Percentiles rank a stretch among this genome's conserved stretches.
Conservation (phyloP, 2,113 vertebrate species). For the Labrus mixtus region DNA sequence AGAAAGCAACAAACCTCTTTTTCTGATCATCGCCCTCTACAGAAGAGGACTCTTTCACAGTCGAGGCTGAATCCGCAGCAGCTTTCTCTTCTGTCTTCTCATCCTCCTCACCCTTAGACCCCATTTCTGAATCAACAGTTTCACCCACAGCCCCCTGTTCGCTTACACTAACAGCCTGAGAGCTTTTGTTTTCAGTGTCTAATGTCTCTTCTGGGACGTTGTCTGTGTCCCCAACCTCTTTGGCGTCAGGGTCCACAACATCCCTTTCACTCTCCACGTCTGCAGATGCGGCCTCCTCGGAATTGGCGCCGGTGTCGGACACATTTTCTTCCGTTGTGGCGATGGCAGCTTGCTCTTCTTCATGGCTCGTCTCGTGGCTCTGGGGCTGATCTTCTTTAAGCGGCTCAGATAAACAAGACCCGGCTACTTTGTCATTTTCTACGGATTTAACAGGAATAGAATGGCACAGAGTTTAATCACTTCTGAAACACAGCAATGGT, state of each 20-base stretch:
- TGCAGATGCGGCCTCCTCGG: conserved; percentile 82
- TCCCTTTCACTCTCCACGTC: conserved; percentile 88
- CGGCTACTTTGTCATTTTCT: conserved; percentile 99
- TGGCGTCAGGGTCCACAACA: conserved; percentile 84
- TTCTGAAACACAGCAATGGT: conserved; percentile 99
- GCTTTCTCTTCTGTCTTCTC: conserved; percentile 91
- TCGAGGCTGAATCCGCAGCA: conserved; percentile 86
- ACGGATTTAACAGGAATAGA: conserved; percentile 99
- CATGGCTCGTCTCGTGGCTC: conserved; percentile 86
- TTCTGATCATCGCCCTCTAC: conserved; percentile 99
- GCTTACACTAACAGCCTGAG: conserved; percentile 89
- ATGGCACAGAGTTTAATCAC: conserved; percentile 99
- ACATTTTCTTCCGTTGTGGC: conserved; percentile 90
- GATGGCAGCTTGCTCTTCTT: conserved; percentile 90
- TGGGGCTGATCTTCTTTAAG: conserved; percentile 91
- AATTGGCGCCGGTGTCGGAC: conserved; percentile 82
- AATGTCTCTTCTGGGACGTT: conserved; percentile 86
- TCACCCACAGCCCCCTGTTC: conserved; percentile 84
- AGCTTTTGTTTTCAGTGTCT: conserved; percentile 88
- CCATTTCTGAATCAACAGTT: conserved; percentile 87
- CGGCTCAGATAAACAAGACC: conserved; percentile 99
- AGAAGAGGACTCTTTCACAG: conserved; percentile 96
- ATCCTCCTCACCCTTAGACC: conserved; percentile 90
- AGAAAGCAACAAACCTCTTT: conserved; percentile 99
- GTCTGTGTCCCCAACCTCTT: conserved; percentile 84